Evolutionary conservation across 2,888 invertebrate genomes (phyloP).

Genomic region (Buathra laborator): DNA sequence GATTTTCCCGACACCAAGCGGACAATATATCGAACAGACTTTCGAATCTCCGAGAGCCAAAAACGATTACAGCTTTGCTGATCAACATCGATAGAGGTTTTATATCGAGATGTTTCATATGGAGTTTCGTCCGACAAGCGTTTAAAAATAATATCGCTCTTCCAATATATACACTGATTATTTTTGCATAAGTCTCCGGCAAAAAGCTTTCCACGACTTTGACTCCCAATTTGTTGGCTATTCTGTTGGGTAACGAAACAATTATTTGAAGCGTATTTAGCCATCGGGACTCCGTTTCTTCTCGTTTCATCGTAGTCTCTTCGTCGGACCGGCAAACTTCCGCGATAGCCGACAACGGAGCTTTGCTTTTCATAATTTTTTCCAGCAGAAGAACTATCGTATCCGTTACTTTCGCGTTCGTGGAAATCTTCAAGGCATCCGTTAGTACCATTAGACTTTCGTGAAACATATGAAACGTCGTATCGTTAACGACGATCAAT

Average conservation of each 20-base stretch:
- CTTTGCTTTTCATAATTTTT: constrained; percentile 87
- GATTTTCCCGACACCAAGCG: constrained; percentile 84
- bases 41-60: constrained; percentile 86
- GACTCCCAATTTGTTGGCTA: constrained; percentile 89
- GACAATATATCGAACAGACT: constrained; percentile 87
- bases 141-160: constrained; percentile 88
- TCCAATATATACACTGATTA: constrained; percentile 88
- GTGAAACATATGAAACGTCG: constrained; percentile 78
- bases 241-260: constrained; percentile 89
- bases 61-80: constrained; percentile 88
- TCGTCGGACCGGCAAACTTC: constrained; percentile 80
- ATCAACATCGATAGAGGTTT: constrained; percentile 87
- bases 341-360: constrained; percentile 86
- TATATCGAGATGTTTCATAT: constrained; percentile 82
- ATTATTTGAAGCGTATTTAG: constrained; percentile 88
- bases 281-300: constrained; percentile 83
- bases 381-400: constrained; percentile 85
- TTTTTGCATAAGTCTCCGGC: constrained; percentile 87
- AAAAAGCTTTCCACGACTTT: constrained; percentile 88
- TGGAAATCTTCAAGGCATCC: constrained; percentile 85
- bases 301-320: constrained; percentile 70
- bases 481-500: constrained; percentile 87
- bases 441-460: constrained; percentile 86
- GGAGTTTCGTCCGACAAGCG: constrained; percentile 82
- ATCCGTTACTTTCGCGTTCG: constrained; percentile 78